Percentiles rank a stretch among this genome's conserved stretches.
phyloP scores from a whole-genome alignment of 1,140 invertebrate species.

The Ceratina calcarata region DNA sequence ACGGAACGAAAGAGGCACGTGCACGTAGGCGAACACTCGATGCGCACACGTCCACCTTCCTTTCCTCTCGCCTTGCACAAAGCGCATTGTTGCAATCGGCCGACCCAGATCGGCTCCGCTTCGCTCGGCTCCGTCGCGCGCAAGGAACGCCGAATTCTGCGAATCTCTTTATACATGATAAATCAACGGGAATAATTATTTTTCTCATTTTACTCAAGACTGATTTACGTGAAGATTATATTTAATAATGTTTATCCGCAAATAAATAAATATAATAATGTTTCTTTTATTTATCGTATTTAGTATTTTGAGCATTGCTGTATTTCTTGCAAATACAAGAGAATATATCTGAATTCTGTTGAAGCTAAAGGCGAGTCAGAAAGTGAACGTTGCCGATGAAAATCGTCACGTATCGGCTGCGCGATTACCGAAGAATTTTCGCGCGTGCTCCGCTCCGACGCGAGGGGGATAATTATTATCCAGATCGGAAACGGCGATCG shows the following conservation, averaged over 20 bases:
- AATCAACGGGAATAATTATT: too few species aligned
- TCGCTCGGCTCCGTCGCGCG: too few species aligned
- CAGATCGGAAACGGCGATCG: slow-evolving; percentile 19
- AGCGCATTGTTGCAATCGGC: slow-evolving; percentile 66
- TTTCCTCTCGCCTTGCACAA: slow-evolving; percentile 50
- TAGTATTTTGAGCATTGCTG: too few species aligned
- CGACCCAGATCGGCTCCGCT: slow-evolving; percentile 57
- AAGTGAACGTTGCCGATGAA: not conserved
- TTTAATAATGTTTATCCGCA: too few species aligned
- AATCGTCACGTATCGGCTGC: slow-evolving; percentile 32
- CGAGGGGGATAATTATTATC: slow-evolving; percentile 42
- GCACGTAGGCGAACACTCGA: slow-evolving; percentile 48
- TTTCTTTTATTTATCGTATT: too few species aligned
- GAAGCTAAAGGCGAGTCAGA: not conserved
- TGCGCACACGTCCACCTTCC: slow-evolving; percentile 33
- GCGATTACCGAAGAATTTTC: slow-evolving; percentile 26
- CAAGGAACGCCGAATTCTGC: not conserved
- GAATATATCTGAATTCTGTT: not conserved
- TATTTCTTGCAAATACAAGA: not conserved
- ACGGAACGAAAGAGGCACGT: slow-evolving; percentile 46
- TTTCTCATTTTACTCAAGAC: too few species aligned
- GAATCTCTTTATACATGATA: not conserved
- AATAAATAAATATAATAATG: too few species aligned
- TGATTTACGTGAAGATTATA: too few species aligned
- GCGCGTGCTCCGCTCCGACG: slow-evolving; percentile 20